Conservation (phyloP, 2,888 invertebrate genomes). For the Mesoligia furuncula region DNA sequence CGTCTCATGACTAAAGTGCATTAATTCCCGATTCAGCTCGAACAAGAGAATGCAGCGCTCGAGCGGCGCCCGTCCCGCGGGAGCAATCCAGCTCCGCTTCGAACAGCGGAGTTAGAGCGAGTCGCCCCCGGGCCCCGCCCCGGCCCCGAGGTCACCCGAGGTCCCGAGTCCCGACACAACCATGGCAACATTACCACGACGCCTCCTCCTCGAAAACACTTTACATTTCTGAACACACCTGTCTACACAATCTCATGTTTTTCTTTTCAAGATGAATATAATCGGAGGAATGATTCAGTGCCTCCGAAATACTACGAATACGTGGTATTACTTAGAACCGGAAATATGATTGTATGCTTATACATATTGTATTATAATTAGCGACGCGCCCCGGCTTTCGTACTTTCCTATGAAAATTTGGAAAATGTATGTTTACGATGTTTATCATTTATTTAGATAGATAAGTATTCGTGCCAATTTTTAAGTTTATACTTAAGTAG, state of each 20-base stretch:
- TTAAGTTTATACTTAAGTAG: too few species aligned
- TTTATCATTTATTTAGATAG: too few species aligned
- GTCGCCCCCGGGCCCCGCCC: too few species aligned
- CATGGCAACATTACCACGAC: neutral
- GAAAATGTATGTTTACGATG: too few species aligned
- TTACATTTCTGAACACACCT: slow-evolving; percentile 10
- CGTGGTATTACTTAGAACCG: neutral
- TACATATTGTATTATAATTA: too few species aligned
- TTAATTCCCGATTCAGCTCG: neutral
- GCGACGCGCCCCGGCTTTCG: too few species aligned
- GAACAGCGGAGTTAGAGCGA: neutral
- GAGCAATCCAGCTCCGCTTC: slow-evolving; percentile 2
- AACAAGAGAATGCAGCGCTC: slow-evolving; percentile 4
- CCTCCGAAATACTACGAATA: neutral
- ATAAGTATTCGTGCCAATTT: too few species aligned
- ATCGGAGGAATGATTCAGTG: neutral
- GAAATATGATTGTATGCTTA: too few species aligned
- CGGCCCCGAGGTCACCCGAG: too few species aligned
- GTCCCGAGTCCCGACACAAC: neutral
- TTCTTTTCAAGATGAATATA: neutral
- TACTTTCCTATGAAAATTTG: too few species aligned
- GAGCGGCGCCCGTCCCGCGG: slow-evolving; percentile 3
- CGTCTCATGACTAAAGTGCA: slow-evolving; percentile 1
- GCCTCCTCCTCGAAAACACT: neutral
- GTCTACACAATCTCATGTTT: slow-evolving; percentile 10